Base-by-base conservation (phyloP, 2,113 vertebrate species). In the Todiramphus saurophagus region DNA sequence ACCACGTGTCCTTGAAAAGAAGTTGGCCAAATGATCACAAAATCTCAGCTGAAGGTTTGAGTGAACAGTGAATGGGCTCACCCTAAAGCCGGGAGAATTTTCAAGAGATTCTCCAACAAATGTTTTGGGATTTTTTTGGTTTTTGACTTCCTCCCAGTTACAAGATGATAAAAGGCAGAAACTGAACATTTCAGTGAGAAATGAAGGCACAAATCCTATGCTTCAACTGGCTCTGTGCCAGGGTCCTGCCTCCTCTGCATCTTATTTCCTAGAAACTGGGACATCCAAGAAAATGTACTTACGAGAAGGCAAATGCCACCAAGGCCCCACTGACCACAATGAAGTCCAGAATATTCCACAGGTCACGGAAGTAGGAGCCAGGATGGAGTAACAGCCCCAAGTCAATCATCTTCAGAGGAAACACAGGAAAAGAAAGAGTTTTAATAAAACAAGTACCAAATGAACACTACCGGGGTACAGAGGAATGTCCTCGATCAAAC, bases 241-340 rank as follows among this genome's bases (percentile, higher is more conserved):
- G 25, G 3, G 9, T 4, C 23, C 51, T 77, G 72, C 35, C 46
- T 68, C 46, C 60, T 55, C 24, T 55, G 51, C 3, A 33, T 6
- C 9, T 17, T 1, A 16, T 44, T 21, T 33, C 77, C 62, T 55
- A 59, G 56, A n/a, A 89, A 85, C 1, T 12, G 7, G 43, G 79
- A 55, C 13, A 37, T 70, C 37, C 48, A 77, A 28, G 55, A 80
- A 31, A 41, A 66, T 30, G 77, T 97, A 99, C 99, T 99, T 99
- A 99, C 99, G 99, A 98, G 98, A 99, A 99, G 74, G 99, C 99
- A 96, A 99, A 99, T 3, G 99, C 99, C 98, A 99, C 99, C 97
- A 99, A 97, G 81, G 99, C 99, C 88, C 99, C 99, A 98, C 99
- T 99, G 99, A 99, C 99, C 97, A 99, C 99, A 95, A 99, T 99